Evolutionary conservation across 2,888 invertebrate species (phyloP), one percentile per base, ranked within the genome.

Genomic region (Sinotaia quadrata): DNA sequence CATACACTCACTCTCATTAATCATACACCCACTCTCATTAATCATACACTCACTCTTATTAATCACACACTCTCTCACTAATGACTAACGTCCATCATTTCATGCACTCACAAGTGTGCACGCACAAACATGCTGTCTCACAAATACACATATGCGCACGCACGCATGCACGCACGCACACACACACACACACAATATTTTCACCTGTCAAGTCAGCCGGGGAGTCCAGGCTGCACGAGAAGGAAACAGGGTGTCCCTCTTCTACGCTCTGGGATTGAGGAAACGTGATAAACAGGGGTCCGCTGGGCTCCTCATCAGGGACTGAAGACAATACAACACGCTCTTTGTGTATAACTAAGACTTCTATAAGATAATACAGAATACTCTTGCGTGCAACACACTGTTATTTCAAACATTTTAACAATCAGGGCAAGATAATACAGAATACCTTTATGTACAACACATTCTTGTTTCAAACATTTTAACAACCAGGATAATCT

Each of bases 281-380:
- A 93, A 95, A 97, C 91, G 93, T 93, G 86, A 91, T 91, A 92
- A 95, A 96, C 87, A 92, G 92, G 78, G 96, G 96, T 87, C 93
- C 92, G 24, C 67, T 58, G 87, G 93, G 92, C 63, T 93, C 91
- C 81, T 97, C 96, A 72, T 94, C 95, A 49, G 96, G 94, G 78
- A 96, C 96, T 92, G 81, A 21, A 82, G 80, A 66, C 59, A 15
- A n/a, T n/a, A n/a, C n/a, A n/a, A n/a, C n/a, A n/a, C n/a, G n/a
- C n/a, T n/a, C n/a, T n/a, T n/a, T n/a, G n/a, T n/a, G n/a, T n/a
- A n/a, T n/a, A n/a, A n/a, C n/a, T n/a, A n/a, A n/a, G n/a, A n/a
- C n/a, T n/a, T n/a, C n/a, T n/a, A n/a, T n/a, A n/a, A n/a, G n/a
- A n/a, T n/a, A n/a, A n/a, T n/a, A n/a, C n/a, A n/a, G n/a, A n/a